Base-by-base conservation (phyloP, 1,140 invertebrate species). In the Pentalonia nigronervosa region DNA sequence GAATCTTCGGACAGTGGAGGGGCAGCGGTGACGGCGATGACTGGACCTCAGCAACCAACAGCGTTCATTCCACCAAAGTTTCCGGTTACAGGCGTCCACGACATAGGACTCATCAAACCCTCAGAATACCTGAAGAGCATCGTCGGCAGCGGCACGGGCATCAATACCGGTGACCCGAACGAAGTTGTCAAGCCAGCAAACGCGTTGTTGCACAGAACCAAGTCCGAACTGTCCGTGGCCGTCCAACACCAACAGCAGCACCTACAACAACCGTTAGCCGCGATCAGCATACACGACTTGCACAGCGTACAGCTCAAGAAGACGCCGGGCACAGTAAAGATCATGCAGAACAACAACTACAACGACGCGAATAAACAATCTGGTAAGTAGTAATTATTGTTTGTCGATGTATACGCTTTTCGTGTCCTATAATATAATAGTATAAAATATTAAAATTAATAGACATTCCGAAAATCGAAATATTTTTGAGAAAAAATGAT, bases 21-120 rank as follows among this genome's bases (percentile, higher is more conserved):
- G 60, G 89, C 67, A 9, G 2, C 25, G 53, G n/a, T 21, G 25
- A 20, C 30, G 56, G 17, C 83, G 7, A 30, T 53, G 45, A 21
- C 48, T 76, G 93, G 76, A 50, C 87, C 93, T 95, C 97, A 98
- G 95, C 96, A 97, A 95, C 97, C 97, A 94, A 95, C 98, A 93
- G 97, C 98, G 94, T 98, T 98, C 96, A 97, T 98, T 95, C 98
- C 98, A 86, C 98, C 98, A 47, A 97, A 97, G 95, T 98, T 98
- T 95, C 97, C 97, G 36, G 89, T 86, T 53, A 96, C 96, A 94
- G 96, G 96, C 94, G 96, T 94, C 96, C 67, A 88, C 96, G 94
- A 96, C 94, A 96, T 97, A 97, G 90, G 97, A 98, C 95, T 96
- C 97, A 98, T 99, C 94, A 98, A 98, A 95, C 98, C 98, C 81